A percentile compares a stretch with the other conserved stretches of the same genome.
These are phyloP conservation scores for Percina caprodes DNA, from an alignment of 2,113 vertebrate genomes.

Conservation along the genomic window DNA sequence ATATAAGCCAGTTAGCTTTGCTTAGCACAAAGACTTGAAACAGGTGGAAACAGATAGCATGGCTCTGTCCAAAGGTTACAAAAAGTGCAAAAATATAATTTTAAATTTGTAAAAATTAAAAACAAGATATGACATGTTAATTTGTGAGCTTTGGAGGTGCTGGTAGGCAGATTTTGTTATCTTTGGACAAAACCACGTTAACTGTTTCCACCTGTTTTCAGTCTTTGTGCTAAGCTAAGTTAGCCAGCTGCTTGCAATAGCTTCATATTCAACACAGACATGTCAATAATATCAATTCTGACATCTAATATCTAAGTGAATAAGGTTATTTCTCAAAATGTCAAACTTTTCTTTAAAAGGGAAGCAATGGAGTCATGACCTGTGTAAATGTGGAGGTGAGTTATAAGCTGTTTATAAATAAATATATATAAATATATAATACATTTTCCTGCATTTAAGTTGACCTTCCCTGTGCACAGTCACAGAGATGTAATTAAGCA, in stretches of 20 bases:
- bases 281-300: no score
- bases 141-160: neutral
- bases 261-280: no score
- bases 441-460: neutral
- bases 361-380: neutral
- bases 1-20: slow-evolving; percentile 3
- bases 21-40: neutral
- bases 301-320: neutral
- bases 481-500: neutral
- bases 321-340: neutral
- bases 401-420: neutral
- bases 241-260: no score
- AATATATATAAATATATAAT: neutral
- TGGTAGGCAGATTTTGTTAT: neutral
- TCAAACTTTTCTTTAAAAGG: neutral
- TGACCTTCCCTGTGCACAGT: neutral
- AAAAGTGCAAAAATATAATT: no score
- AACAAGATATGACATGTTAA: neutral
- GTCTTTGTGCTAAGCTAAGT: slow-evolving; percentile 5
- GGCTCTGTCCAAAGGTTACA: neutral
- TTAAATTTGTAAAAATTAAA: neutral
- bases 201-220: neutral
- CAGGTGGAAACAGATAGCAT: neutral
- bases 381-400: neutral
- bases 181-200: neutral